Percentiles rank a stretch among this genome's conserved stretches.
These are phyloP conservation scores for Drosophila kokeensis DNA, from an alignment of 2,888 invertebrate genomes.

Conservation along the genomic window DNA sequence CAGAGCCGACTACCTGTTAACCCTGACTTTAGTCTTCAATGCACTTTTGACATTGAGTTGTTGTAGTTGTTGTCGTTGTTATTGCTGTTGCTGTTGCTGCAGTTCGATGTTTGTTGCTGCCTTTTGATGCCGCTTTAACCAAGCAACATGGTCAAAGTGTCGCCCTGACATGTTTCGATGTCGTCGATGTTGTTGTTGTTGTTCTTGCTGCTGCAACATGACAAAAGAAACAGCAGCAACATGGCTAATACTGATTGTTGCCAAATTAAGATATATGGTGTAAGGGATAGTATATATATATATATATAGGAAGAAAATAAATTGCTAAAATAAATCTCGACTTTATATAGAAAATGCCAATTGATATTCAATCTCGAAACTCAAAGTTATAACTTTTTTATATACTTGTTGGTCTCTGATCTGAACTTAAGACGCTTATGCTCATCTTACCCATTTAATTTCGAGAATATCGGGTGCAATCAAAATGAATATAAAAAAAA, in stretches of 20 bases:
- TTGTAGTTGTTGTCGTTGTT: constrained; percentile 49
- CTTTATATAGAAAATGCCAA: neutral
- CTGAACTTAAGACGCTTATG: neutral
- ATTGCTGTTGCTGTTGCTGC: constrained; percentile 25
- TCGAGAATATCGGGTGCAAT: constrained; percentile 10
- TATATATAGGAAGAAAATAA: neutral
- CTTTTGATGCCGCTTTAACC: constrained; percentile 16
- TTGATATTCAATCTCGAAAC: neutral
- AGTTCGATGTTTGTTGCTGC: constrained; percentile 9
- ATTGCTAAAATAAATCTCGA: neutral
- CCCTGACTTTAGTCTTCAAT: constrained; percentile 78
- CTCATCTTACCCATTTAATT: neutral
- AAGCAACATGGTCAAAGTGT: constrained; percentile 73
- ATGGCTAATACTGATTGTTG: neutral
- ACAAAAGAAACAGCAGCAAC: constrained; percentile 15
- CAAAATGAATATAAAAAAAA: constrained; percentile 28
- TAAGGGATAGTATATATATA: neutral
- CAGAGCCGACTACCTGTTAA: constrained; percentile 55
- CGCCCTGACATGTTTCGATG: constrained; percentile 72
- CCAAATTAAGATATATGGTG: constrained; percentile 29
- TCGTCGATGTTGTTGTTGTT: constrained; percentile 31
- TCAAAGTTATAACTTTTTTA: neutral
- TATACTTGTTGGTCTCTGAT: neutral
- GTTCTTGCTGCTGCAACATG: constrained; percentile 24
- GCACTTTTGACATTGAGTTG: constrained; percentile 77